phyloP scores from a whole-genome alignment of 2,888 invertebrate species.

The Pimpla rufipes region DNA sequence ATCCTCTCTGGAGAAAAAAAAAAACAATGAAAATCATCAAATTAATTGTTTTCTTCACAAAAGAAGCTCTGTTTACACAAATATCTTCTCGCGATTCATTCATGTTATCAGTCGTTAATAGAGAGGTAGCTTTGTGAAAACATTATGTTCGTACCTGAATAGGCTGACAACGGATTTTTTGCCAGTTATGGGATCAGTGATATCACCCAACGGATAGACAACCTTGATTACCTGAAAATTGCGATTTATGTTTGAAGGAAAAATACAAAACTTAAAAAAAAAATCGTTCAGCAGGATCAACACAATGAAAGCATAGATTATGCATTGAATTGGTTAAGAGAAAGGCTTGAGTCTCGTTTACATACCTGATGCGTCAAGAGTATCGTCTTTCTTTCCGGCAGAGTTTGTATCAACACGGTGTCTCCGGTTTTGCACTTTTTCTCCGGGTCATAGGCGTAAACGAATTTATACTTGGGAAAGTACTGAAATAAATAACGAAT shows the following conservation, averaged over 20 bases:
- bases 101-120: neutral
- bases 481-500: conserved; percentile 87
- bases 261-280: neutral
- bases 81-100: neutral
- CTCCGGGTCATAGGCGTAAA: conserved; percentile 92
- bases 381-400: conserved; percentile 91
- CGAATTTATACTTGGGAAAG: conserved; percentile 90
- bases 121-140: no score
- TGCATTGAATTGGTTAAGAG: no score
- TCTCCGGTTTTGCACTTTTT: conserved; percentile 93
- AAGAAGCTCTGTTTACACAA: neutral
- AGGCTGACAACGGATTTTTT: conserved; percentile 91
- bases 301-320: neutral
- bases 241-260: neutral
- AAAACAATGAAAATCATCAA: neutral
- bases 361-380: conserved; percentile 91
- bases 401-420: conserved; percentile 91
- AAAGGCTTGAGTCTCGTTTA: neutral
- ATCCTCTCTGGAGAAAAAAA: conserved; percentile 87
- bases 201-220: conserved; percentile 93
- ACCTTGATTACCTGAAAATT: conserved; percentile 88
- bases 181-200: conserved; percentile 94
- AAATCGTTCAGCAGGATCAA: no score
- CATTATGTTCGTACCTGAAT: conserved; percentile 86
- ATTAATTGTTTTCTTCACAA: neutral